Percentiles rank a stretch among this genome's conserved stretches.
These are phyloP conservation scores for Alexandromys fortis DNA, from an alignment of 2,113 vertebrate genomes.

Conservation along the genomic window DNA sequence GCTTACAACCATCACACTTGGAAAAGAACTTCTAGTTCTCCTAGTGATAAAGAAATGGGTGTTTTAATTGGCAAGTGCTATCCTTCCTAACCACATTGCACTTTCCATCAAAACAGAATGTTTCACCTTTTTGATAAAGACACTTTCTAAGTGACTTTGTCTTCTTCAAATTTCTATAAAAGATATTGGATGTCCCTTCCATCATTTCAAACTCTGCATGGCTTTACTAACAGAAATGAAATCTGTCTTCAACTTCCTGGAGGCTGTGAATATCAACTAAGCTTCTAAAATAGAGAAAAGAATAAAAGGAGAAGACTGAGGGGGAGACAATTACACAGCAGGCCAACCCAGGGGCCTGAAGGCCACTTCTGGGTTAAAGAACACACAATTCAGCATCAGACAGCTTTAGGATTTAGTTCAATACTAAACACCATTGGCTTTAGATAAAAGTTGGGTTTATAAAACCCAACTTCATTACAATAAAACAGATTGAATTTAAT, in stretches of 20 bases:
- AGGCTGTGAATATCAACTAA: constrained; percentile 19
- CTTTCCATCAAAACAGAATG: constrained; percentile 5
- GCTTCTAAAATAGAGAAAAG: neutral
- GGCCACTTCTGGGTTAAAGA: neutral
- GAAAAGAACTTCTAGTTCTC: neutral
- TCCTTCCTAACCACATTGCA: constrained; percentile 2
- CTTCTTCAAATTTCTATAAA: constrained; percentile 25
- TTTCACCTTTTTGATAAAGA: neutral
- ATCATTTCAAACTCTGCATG: neutral
- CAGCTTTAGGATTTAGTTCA: neutral
- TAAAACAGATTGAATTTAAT: constrained; percentile 35
- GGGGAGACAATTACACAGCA: neutral
- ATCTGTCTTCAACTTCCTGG: constrained; percentile 9
- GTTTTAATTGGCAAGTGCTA: neutral
- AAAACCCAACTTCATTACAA: constrained; percentile 23
- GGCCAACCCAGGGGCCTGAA: neutral
- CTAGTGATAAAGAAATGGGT: neutral
- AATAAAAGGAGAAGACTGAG: neutral
- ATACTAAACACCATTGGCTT: neutral
- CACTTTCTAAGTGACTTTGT: neutral
- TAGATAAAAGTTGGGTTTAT: neutral
- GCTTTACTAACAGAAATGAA: constrained; percentile 35
- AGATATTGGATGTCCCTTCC: neutral
- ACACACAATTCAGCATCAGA: neutral
- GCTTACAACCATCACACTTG: neutral